Evolutionary conservation across 2,888 invertebrate species (phyloP).

Genomic region (Idaea aversata): DNA sequence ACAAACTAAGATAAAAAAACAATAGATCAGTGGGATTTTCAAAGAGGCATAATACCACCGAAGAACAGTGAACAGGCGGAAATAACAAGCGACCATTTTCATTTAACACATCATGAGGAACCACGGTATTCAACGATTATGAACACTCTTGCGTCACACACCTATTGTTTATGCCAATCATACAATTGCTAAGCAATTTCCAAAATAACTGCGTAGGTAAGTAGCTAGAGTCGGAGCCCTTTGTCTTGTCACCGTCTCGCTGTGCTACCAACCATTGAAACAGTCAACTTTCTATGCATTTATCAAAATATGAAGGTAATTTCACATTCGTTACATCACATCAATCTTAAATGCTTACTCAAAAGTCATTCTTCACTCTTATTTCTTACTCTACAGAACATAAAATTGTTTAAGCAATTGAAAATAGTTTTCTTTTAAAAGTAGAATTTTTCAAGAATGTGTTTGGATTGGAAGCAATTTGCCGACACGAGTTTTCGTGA

Average conservation of each 20-base stretch:
- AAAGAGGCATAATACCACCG: neutral
- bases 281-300: conserved; percentile 56
- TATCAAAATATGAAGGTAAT: conserved; percentile 54
- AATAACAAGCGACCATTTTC: too few relatives aligned
- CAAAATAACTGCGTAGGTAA: conserved; percentile 19
- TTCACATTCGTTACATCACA: conserved; percentile 36
- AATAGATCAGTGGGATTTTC: neutral
- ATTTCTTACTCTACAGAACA: conserved; percentile 20
- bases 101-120: too few relatives aligned
- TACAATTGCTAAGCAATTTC: conserved; percentile 11
- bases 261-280: conserved; percentile 40
- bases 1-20: neutral
- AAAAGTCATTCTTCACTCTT: conserved; percentile 22
- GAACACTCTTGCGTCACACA: too few relatives aligned
- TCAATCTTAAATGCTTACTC: conserved; percentile 33
- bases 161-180: conserved; percentile 22
- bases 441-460: neutral
- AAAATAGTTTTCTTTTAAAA: neutral
- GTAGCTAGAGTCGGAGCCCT: neutral
- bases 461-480: conserved; percentile 47
- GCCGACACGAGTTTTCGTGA: conserved; percentile 70
- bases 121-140: too few relatives aligned
- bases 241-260: conserved; percentile 27
- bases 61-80: neutral
- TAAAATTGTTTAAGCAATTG: neutral